Percentiles rank a stretch among this genome's conserved stretches.
Evolutionary conservation across 2,113 vertebrate genomes (phyloP).

Genomic region (Alosa alosa): DNA sequence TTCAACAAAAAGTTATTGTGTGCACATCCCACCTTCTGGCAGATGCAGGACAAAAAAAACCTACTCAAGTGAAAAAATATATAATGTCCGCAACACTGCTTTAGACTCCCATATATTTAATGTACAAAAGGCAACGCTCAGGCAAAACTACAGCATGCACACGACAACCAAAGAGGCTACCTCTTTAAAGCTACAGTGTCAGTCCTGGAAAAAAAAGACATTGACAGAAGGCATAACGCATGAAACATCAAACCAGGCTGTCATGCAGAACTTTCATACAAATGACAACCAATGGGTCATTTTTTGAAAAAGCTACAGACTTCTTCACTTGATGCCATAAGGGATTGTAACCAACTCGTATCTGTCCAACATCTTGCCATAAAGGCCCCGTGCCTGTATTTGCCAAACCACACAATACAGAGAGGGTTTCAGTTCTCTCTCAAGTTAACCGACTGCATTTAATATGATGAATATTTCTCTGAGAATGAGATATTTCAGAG

Average conservation of each 20-base stretch:
- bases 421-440: background rate
- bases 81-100: too few species aligned
- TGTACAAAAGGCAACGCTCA: too few species aligned
- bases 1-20: too few species aligned
- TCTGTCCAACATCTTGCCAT: background rate
- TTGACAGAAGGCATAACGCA: background rate
- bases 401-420: background rate
- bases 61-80: too few species aligned
- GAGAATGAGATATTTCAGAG: slow-evolving; percentile 3
- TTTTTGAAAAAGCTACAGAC: background rate
- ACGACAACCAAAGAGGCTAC: background rate
- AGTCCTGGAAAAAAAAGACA: background rate
- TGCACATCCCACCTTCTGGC: too few species aligned
- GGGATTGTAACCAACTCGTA: background rate
- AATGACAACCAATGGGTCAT: background rate
- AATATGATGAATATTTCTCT: slow-evolving; percentile 4
- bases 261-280: background rate
- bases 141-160: background rate
- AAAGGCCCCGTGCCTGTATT: background rate
- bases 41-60: too few species aligned
- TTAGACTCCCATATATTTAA: too few species aligned
- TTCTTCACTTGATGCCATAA: background rate
- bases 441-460: slow-evolving; percentile 5
- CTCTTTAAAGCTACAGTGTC: slow-evolving; percentile 7
- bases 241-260: background rate